Percentiles rank a stretch among this genome's conserved stretches.
phyloP scores from a whole-genome alignment of 2,113 vertebrate species.

The Hipposideros armiger region DNA sequence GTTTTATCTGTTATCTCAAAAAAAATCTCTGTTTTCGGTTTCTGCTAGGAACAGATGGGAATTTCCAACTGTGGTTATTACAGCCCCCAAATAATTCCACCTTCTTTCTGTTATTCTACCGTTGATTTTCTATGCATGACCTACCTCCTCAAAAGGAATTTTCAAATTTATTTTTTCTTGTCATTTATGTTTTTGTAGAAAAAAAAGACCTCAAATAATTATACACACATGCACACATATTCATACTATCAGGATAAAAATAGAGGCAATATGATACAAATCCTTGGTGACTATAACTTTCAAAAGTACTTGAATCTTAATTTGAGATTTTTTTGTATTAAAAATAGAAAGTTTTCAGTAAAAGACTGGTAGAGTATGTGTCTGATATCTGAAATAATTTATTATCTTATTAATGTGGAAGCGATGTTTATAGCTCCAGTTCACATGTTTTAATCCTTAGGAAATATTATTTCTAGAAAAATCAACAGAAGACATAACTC shows the following conservation, averaged over 20 bases:
- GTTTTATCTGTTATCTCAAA: not conserved
- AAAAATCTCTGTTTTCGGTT: slow-evolving; percentile 30
- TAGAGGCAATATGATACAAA: not conserved
- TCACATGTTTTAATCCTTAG: not conserved
- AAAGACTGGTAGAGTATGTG: not conserved
- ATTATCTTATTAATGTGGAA: not conserved
- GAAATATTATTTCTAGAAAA: slow-evolving; percentile 45
- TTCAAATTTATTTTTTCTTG: not conserved
- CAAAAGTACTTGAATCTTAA: slow-evolving; percentile 15
- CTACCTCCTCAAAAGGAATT: not conserved
- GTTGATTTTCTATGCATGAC: not conserved
- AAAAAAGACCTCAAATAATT: not conserved
- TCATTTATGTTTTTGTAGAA: not conserved
- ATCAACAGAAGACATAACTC: not conserved
- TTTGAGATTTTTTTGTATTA: not conserved
- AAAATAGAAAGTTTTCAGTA: not conserved
- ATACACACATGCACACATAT: not conserved
- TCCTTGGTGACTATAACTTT: not conserved
- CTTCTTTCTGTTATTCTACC: not conserved
- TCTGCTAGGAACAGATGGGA: not conserved
- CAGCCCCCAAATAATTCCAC: not conserved
- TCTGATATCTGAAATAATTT: not conserved
- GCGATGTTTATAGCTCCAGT: not conserved
- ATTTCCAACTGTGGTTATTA: not conserved
- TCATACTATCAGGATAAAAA: not conserved